Evolutionary conservation across 30 jellyfish, hydroid and myxozoan genomes (phyloP), one percentile per base, ranked within the genome.

Genomic region (Aurelia aurita complex sp. Pacific): DNA sequence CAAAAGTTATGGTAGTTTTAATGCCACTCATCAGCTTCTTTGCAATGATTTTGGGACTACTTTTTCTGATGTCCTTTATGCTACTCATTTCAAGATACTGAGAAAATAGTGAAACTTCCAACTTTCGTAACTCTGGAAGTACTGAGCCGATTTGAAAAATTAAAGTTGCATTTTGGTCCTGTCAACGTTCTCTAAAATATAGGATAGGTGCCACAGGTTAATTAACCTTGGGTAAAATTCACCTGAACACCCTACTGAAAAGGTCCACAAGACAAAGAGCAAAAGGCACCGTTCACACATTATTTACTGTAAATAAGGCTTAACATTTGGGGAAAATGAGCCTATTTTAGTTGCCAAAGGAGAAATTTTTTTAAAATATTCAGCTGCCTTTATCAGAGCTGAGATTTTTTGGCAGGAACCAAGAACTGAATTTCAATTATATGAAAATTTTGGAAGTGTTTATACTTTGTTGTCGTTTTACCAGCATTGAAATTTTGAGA

Each of bases 71-170:
- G 5, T 59, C 6, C 67, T 59, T 59, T 15, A 59, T 59, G 6
- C 67, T 59, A 59, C 29, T 69, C 23, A 14, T 55, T 23, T 69
- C 79, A 18, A 34, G 79, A 69, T 69, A 29, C 23, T 38, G 23
- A 69, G 79, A 34, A 32, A 66, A 69, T 29, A 8, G 12, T 51
- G 17, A 34, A 29, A 69, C 61, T 69, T 69, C 40, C 33, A 65
- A 65, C 38, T 38, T 43, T 65, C 40, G 15, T 11, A 18, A 18
- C 12, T 65, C 74, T 69, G 51, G 60, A 34, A 34, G 61, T 69
- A 69, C 63, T 69, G 12, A 52, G 8, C 79, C 79, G 15, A 38
- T 69, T 69, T 38, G 1, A 69, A 69, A 69, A 69, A 69, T 69
- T 69, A 8, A 34, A 69, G 40, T 3, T 1, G 35, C 17, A 69